Conservation (phyloP, 2,888 invertebrate genomes). For the Parnassius mnemosyne region DNA sequence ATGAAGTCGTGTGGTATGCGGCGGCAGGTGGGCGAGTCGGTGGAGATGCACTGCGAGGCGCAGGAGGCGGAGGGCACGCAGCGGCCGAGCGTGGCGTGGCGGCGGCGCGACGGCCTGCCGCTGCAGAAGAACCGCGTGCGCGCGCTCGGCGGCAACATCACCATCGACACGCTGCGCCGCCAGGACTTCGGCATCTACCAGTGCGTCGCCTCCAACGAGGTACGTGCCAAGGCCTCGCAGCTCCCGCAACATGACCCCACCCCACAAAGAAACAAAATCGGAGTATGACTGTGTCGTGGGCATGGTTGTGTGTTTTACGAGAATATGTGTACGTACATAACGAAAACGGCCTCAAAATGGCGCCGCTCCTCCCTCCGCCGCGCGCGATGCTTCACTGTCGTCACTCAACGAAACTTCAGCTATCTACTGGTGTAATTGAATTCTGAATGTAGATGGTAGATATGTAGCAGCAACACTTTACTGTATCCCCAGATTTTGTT, state of each 20-base stretch:
- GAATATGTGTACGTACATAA: no score
- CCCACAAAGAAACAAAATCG: background rate
- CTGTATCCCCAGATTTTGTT: no score
- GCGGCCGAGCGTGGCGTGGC: slow-evolving; percentile 94
- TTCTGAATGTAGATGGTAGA: no score
- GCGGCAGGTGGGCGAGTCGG: slow-evolving; percentile 87
- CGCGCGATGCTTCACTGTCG: no score
- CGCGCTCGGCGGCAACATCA: slow-evolving; percentile 92
- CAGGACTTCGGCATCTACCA: slow-evolving; percentile 97
- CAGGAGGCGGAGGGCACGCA: slow-evolving; percentile 95
- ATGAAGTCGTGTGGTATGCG: background rate
- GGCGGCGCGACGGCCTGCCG: slow-evolving; percentile 90
- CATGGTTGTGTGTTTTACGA: no score
- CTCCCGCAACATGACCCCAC: background rate
- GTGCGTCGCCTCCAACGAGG: slow-evolving; percentile 96
- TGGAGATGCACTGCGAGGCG: slow-evolving; percentile 97
- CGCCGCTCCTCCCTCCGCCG: no score
- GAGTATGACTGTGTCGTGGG: no score
- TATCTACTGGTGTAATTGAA: no score
- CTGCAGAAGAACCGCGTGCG: slow-evolving; percentile 90
- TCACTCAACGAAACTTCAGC: no score
- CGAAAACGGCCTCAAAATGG: no score
- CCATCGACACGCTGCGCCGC: slow-evolving; percentile 91
- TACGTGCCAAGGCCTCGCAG: slow-evolving; percentile 28
- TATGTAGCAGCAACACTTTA: no score